Evolutionary conservation across 2,797 vertebrate genomes (phyloP).

Genomic region (Propithecus perrieri): DNA sequence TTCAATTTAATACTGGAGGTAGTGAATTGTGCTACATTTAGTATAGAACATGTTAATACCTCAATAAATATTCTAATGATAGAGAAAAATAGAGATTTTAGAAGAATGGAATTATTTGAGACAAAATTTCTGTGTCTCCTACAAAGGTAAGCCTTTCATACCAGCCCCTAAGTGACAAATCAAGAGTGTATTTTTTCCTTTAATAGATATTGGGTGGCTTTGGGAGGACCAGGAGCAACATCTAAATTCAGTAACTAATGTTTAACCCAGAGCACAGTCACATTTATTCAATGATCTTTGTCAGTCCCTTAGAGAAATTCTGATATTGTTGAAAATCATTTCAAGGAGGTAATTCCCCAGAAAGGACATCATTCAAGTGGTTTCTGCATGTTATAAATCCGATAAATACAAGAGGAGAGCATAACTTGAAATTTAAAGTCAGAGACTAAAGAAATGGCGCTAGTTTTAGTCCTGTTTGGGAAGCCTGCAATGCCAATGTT

Average conservation of each 20-base stretch:
- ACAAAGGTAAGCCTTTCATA: background rate
- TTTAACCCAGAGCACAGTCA: background rate
- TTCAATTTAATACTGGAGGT: background rate
- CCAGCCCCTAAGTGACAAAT: background rate
- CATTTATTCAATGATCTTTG: background rate
- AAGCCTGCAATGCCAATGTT: background rate
- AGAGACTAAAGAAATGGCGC: background rate
- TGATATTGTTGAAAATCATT: background rate
- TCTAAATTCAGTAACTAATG: background rate
- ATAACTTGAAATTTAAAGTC: background rate
- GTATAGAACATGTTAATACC: background rate
- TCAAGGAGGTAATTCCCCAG: background rate
- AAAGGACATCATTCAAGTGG: background rate
- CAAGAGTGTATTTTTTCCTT: background rate
- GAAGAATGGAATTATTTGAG: slow-evolving; percentile 4
- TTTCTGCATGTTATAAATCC: background rate
- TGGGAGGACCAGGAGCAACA: background rate
- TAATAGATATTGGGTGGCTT: background rate
- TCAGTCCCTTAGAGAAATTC: background rate
- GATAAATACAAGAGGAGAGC: background rate
- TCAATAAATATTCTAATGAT: background rate
- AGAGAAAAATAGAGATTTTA: background rate
- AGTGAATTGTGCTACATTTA: background rate
- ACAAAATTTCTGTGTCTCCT: background rate
- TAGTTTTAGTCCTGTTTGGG: background rate